phyloP scores from a whole-genome alignment of 2,113 vertebrate genomes.

The Podocnemis expansa region DNA sequence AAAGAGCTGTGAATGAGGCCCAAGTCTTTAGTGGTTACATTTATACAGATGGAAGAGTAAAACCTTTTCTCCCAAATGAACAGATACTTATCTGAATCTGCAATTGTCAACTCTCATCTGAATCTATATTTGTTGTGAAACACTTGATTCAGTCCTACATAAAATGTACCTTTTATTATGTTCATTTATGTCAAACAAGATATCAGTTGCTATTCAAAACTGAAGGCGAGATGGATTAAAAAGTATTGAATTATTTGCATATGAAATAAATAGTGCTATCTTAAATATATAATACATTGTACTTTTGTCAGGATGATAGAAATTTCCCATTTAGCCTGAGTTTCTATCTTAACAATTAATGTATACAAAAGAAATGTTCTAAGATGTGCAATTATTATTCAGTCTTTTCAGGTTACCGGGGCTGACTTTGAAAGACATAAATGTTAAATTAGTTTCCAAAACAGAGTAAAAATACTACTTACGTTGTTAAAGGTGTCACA shows the following conservation, averaged over 20 bases:
- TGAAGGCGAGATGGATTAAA: not conserved
- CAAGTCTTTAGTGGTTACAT: not conserved
- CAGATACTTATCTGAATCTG: not conserved
- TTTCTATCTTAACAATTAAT: not conserved
- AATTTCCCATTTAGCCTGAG: not conserved
- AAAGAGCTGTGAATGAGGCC: fast-evolving
- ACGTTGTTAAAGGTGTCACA: not conserved
- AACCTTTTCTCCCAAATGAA: not conserved
- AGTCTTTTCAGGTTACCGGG: not conserved
- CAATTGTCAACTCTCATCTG: not conserved
- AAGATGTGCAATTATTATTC: not conserved
- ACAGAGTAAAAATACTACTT: not conserved
- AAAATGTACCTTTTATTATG: not conserved
- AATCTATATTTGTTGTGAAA: not conserved
- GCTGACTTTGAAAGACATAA: not conserved
- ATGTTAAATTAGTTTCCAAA: not conserved
- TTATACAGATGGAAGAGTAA: not conserved
- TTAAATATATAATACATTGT: not conserved
- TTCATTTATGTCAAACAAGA: not conserved
- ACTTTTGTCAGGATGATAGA: not conserved
- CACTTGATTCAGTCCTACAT: not conserved
- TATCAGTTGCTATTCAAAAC: not conserved
- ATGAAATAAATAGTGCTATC: not conserved
- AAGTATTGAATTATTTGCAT: not conserved
- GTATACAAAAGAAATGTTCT: not conserved